Evolutionary conservation across 2,888 invertebrate species (phyloP).

Genomic region (Uloborus plumipes): DNA sequence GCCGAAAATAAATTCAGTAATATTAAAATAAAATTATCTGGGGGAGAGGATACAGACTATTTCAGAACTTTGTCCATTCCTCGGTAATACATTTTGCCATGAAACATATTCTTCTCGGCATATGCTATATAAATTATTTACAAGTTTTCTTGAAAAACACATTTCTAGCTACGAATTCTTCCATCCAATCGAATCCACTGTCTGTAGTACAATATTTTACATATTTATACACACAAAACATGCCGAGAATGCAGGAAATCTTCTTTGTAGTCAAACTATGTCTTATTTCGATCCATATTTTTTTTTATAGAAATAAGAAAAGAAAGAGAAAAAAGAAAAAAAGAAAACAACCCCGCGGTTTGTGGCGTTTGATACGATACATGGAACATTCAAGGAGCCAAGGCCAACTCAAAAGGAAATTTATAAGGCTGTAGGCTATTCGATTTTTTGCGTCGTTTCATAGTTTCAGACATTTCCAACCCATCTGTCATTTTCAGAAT

Average conservation of each 20-base stretch:
- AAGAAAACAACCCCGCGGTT: constrained; percentile 32
- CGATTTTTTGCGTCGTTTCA: constrained; percentile 25
- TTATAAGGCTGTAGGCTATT: constrained; percentile 40
- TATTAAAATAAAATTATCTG: too few relatives aligned
- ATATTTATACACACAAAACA: constrained; percentile 46
- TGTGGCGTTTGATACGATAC: constrained; percentile 46
- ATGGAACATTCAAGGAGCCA: constrained; percentile 37
- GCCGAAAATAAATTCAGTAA: too few relatives aligned
- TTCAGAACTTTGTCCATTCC: too few relatives aligned
- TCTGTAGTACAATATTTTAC: constrained; percentile 11
- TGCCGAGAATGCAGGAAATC: constrained; percentile 17
- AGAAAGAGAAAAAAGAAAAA: too few relatives aligned
- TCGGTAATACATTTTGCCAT: not conserved
- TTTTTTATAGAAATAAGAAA: not conserved
- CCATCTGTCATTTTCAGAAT: constrained; percentile 45
- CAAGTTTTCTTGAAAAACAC: constrained; percentile 3
- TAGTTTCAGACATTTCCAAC: constrained; percentile 28
- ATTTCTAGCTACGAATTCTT: constrained; percentile 19
- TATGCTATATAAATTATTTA: constrained; percentile 31
- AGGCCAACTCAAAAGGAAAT: constrained; percentile 40
- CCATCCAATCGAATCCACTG: constrained; percentile 22
- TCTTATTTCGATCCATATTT: constrained; percentile 19
- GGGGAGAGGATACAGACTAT: too few relatives aligned
- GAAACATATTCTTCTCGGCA: constrained; percentile 14
- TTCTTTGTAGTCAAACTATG: constrained; percentile 41